A percentile compares a stretch with the other conserved stretches of the same genome.
Conservation (phyloP, 1,140 invertebrate species). For the Scaptomyza pallida region DNA sequence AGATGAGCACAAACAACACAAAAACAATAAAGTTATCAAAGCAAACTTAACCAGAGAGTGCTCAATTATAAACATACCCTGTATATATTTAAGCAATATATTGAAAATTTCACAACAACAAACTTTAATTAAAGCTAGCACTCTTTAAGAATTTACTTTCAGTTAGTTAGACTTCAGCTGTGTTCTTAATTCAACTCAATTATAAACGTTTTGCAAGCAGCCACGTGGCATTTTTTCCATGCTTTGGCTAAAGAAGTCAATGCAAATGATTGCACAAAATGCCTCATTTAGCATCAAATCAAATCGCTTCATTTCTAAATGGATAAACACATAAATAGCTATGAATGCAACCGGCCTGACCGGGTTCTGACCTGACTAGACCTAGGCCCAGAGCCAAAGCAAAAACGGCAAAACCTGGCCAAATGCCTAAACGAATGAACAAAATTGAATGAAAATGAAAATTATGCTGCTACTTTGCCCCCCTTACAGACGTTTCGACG, state of each 20-base stretch:
- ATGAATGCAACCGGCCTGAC: constrained; percentile 58
- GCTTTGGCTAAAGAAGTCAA: constrained; percentile 49
- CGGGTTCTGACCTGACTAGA: not conserved
- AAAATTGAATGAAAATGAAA: constrained; percentile 82
- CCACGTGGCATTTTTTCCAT: not conserved
- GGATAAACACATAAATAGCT: constrained; percentile 80
- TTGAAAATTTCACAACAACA: not conserved
- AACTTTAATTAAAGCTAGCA: not conserved
- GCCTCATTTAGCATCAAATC: constrained; percentile 76
- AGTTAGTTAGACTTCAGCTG: constrained; percentile 24
- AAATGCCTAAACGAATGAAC: constrained; percentile 69
- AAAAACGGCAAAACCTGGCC: constrained; percentile 36
- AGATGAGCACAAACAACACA: constrained; percentile 55
- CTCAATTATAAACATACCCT: constrained; percentile 14
- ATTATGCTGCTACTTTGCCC: constrained; percentile 73
- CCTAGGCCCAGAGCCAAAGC: not conserved
- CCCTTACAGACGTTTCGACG: constrained; percentile 18
- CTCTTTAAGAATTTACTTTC: constrained; percentile 30
- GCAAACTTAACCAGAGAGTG: too few relatives aligned
- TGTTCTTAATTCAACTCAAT: not conserved
- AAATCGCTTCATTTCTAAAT: constrained; percentile 76
- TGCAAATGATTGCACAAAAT: constrained; percentile 77
- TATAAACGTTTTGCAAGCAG: not conserved
- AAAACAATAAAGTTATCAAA: constrained; percentile 16
- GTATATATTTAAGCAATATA: not conserved